Conservation (phyloP, 2,888 invertebrate genomes). For the Fragum whitleyi region DNA sequence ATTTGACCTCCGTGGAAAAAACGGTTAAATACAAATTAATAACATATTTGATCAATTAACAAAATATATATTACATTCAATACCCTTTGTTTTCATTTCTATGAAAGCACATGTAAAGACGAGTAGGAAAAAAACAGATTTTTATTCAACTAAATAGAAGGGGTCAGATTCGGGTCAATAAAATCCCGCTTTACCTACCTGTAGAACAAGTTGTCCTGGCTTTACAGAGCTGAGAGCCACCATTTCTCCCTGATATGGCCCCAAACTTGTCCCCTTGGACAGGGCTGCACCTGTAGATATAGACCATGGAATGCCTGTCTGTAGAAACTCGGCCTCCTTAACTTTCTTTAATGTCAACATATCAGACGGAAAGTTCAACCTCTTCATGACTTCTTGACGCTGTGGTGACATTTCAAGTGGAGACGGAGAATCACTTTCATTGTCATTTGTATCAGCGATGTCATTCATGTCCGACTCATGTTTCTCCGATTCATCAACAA, state of each 20-base stretch:
- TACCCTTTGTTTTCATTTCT: too few species aligned
- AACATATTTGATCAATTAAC: too few species aligned
- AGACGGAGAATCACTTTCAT: not conserved
- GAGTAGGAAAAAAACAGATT: too few species aligned
- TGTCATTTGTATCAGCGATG: not conserved
- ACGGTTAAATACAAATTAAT: too few species aligned
- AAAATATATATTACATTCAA: too few species aligned
- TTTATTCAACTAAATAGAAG: too few species aligned
- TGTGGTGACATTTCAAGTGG: constrained; percentile 28
- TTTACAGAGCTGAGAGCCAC: constrained; percentile 75
- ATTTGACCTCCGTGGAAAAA: too few species aligned
- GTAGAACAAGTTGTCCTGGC: constrained; percentile 76
- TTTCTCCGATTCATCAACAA: constrained; percentile 24
- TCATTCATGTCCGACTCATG: not conserved
- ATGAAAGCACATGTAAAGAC: too few species aligned
- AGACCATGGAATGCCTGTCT: constrained; percentile 74
- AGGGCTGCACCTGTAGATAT: constrained; percentile 74
- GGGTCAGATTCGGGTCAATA: too few species aligned
- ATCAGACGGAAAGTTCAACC: constrained; percentile 75
- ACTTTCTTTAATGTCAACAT: constrained; percentile 74
- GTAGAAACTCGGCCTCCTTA: constrained; percentile 72
- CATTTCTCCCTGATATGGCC: constrained; percentile 77
- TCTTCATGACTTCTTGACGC: constrained; percentile 66
- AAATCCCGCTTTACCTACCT: constrained; percentile 74
- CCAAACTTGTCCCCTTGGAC: constrained; percentile 78